Evolutionary conservation across 2,888 invertebrate species (phyloP).

Genomic region (Ophion slaviceki): DNA sequence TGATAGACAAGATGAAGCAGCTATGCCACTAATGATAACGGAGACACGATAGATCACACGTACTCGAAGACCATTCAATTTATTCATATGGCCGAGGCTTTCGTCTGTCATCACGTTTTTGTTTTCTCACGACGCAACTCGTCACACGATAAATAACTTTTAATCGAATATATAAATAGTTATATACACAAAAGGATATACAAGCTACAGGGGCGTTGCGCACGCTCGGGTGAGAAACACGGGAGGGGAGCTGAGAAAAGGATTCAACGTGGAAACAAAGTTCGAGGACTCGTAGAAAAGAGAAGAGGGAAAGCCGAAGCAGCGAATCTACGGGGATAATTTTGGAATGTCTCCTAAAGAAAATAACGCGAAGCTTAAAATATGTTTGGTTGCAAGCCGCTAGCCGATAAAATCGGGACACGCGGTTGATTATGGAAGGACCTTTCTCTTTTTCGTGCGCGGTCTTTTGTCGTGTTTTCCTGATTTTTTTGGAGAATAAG

Average conservation of each 20-base stretch:
- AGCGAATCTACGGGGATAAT: slow-evolving; percentile 42
- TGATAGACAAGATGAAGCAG: too few relatives aligned
- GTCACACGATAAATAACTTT: slow-evolving; percentile 30
- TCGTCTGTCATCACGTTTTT: slow-evolving; percentile 4
- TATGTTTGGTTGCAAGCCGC: slow-evolving; percentile 51
- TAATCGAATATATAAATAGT: slow-evolving; percentile 49
- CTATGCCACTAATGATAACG: too few relatives aligned
- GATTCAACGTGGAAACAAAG: slow-evolving; percentile 49
- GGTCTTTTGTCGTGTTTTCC: slow-evolving; percentile 6
- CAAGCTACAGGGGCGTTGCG: slow-evolving; percentile 44
- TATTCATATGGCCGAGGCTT: slow-evolving; percentile 26
- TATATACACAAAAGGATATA: slow-evolving; percentile 46
- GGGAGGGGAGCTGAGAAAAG: slow-evolving; percentile 7
- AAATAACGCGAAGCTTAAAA: slow-evolving; percentile 28
- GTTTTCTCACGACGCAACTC: slow-evolving; percentile 24
- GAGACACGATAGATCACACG: not conserved
- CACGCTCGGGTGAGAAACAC: slow-evolving; percentile 25
- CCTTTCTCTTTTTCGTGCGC: slow-evolving; percentile 21
- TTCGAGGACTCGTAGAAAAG: slow-evolving; percentile 41
- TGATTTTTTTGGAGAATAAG: slow-evolving; percentile 8
- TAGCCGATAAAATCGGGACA: slow-evolving; percentile 26
- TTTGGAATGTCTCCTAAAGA: slow-evolving; percentile 63
- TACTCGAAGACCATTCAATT: slow-evolving; percentile 28
- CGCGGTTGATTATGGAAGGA: slow-evolving; percentile 45
- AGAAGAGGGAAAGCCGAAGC: slow-evolving; percentile 13